A percentile compares a stretch with the other conserved stretches of the same genome.
phyloP scores from a whole-genome alignment of 2,113 vertebrate species.

The Passer domesticus region DNA sequence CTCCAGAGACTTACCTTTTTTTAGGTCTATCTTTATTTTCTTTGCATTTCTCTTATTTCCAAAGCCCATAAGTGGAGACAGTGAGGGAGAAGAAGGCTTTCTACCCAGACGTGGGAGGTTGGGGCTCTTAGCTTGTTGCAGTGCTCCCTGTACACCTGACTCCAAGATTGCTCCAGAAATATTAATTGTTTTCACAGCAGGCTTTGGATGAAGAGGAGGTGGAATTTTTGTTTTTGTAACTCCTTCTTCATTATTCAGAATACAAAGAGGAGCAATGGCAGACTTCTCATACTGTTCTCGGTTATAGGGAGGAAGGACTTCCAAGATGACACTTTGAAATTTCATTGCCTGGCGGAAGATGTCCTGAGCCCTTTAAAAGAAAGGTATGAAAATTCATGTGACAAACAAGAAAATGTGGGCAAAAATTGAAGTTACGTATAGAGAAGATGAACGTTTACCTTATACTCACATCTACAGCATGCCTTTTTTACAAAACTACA shows the following conservation, averaged over 20 bases:
- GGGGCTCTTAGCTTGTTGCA: constrained; percentile 68
- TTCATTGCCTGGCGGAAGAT: constrained; percentile 94
- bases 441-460: not conserved
- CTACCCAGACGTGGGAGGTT: constrained; percentile 72
- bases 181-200: constrained; percentile 70
- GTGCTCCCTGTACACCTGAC: not conserved
- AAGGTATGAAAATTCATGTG: not conserved
- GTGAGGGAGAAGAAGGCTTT: constrained; percentile 78
- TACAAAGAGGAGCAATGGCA: constrained; percentile 83
- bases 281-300: constrained; percentile 89
- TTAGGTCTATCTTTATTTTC: constrained; percentile 91
- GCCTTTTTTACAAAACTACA: not conserved
- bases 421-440: not conserved
- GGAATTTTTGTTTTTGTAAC: constrained; percentile 75
- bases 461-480: fast-evolving
- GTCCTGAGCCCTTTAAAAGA: constrained; percentile 87
- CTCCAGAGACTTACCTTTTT: constrained; percentile 84
- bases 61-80: constrained; percentile 81
- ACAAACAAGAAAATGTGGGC: not conserved
- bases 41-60: constrained; percentile 86
- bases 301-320: constrained; percentile 83
- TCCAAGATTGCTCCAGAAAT: constrained; percentile 58
- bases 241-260: constrained; percentile 71
- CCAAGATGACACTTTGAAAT: constrained; percentile 78
- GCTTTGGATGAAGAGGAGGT: constrained; percentile 80